Percentiles rank a stretch among this genome's conserved stretches.
Conservation (phyloP, 2,888 invertebrate genomes). For the Drosophila picticornis region DNA sequence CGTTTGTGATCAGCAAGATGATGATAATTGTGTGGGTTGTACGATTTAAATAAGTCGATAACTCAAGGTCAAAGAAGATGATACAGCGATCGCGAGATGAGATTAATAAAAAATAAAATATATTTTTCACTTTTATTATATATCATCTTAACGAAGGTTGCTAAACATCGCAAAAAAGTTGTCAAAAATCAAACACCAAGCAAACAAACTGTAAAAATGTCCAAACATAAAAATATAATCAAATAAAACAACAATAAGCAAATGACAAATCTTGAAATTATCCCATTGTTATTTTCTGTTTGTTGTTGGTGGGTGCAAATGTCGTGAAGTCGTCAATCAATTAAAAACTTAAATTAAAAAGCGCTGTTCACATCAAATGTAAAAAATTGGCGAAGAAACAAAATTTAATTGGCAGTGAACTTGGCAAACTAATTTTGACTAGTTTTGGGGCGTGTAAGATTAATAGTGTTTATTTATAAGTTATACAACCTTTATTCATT, state of each 20-base stretch:
- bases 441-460: slow-evolving; percentile 35
- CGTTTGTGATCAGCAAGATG: slow-evolving; percentile 18
- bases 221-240: slow-evolving; percentile 29
- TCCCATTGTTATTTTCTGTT: slow-evolving; percentile 62
- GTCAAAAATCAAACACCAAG: slow-evolving; percentile 48
- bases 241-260: slow-evolving; percentile 6
- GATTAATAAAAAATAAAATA: slow-evolving; percentile 64
- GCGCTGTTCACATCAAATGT: slow-evolving; percentile 19
- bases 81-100: slow-evolving; percentile 44
- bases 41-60: slow-evolving; percentile 64
- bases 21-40: slow-evolving; percentile 45
- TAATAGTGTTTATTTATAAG: background rate
- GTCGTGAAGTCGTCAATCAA: slow-evolving; percentile 78
- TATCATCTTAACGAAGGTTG: slow-evolving; percentile 63
- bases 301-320: slow-evolving; percentile 65
- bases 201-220: slow-evolving; percentile 51
- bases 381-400: slow-evolving; percentile 37
- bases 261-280: slow-evolving; percentile 45
- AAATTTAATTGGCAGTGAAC: slow-evolving; percentile 72
- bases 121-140: slow-evolving; percentile 34
- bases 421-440: slow-evolving; percentile 36
- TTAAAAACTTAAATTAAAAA: slow-evolving; percentile 64
- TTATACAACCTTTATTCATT: background rate
- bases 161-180: slow-evolving; percentile 47
- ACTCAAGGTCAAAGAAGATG: slow-evolving; percentile 64